Evolutionary conservation across 1,140 invertebrate species (phyloP).

Genomic region (Parapsyche elsis): DNA sequence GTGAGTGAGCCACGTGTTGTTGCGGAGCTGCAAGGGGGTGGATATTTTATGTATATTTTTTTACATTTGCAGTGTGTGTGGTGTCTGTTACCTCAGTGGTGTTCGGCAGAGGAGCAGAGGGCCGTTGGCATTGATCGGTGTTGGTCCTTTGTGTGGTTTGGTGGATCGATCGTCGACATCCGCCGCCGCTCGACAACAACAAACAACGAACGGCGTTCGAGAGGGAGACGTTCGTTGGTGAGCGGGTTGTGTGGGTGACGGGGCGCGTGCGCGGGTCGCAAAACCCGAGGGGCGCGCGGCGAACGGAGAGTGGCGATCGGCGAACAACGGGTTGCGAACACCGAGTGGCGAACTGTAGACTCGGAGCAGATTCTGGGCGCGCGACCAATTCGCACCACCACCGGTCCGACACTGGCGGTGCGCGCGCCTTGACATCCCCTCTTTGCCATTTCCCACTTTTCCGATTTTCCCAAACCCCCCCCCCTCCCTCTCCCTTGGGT

Average conservation of each 20-base stretch:
- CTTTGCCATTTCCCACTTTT: neutral
- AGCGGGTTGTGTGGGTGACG: neutral
- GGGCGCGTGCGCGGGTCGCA: neutral
- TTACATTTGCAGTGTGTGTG: too few species aligned
- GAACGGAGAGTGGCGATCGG: neutral
- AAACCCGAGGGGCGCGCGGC: neutral
- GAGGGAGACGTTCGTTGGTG: too few species aligned
- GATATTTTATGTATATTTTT: too few species aligned
- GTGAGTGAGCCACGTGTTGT: neutral
- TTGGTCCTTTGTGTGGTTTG: constrained; percentile 21
- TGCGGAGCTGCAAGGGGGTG: neutral
- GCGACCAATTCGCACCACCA: neutral
- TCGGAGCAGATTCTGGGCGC: neutral
- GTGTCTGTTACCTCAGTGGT: neutral
- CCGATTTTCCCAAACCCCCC: too few species aligned
- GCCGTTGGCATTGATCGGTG: constrained; percentile 10
- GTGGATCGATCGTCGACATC: constrained; percentile 18
- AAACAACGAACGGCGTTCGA: constrained; percentile 1
- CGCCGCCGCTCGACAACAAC: constrained; percentile 5
- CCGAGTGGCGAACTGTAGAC: neutral
- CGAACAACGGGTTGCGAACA: neutral
- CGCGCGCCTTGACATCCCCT: neutral
- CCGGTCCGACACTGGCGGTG: constrained; percentile 24
- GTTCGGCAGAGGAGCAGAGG: neutral
- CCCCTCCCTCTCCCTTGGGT: neutral